Percentiles rank a stretch among this genome's conserved stretches.
Evolutionary conservation across 30 jellyfish, hydroid and myxozoan species (phyloP).

Genomic region (Aurelia sp.): DNA sequence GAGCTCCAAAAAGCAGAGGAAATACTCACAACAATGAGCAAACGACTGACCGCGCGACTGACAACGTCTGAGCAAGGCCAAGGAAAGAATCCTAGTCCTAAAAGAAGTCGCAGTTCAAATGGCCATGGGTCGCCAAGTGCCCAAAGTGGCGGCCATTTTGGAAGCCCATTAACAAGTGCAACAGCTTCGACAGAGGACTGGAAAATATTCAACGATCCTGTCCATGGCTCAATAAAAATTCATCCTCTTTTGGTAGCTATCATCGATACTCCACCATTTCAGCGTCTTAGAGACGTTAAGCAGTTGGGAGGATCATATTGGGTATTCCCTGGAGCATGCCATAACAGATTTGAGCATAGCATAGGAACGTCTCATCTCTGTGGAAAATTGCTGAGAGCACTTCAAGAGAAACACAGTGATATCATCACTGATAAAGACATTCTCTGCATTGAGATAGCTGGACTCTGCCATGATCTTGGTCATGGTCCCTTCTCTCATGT

Average conservation of each 20-base stretch:
- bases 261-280: constrained; percentile 81
- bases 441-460: constrained; percentile 75
- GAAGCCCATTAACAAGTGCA: too few species aligned
- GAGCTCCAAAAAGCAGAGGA: too few species aligned
- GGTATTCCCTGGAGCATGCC: constrained; percentile 80
- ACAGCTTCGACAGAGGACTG: constrained; percentile 18
- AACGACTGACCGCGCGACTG: too few species aligned
- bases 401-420: constrained; percentile 20
- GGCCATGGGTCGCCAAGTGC: too few species aligned
- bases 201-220: constrained; percentile 63
- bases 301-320: constrained; percentile 84
- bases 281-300: constrained; percentile 73
- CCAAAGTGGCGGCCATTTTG: too few species aligned
- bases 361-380: constrained; percentile 79
- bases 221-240: constrained; percentile 70
- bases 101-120: too few species aligned
- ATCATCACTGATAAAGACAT: constrained; percentile 55
- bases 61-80: too few species aligned
- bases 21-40: too few species aligned
- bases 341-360: constrained; percentile 85
- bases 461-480: constrained; percentile 82
- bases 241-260: constrained; percentile 57
- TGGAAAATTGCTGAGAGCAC: constrained; percentile 38
- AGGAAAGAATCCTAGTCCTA: too few species aligned
- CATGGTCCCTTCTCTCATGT: constrained; percentile 94